Evolutionary conservation across 2,888 invertebrate genomes (phyloP), one percentile per base, ranked within the genome.

Genomic region (Timema podura): DNA sequence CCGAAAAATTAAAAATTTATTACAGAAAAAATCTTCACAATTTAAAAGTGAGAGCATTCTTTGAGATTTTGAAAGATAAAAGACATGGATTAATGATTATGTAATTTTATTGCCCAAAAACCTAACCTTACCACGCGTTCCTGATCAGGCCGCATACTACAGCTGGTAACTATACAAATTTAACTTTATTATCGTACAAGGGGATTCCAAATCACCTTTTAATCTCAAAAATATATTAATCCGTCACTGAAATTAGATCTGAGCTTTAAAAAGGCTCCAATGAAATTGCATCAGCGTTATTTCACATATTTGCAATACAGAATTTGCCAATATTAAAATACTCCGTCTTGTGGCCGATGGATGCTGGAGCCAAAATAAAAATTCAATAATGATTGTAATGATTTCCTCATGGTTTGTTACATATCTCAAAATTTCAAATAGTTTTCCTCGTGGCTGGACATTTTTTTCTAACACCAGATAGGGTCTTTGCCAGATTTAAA

Each of bases 101-200:
- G 30, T 44, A 8, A 44, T 61, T 44, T 61, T 8, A 61, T 45
- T 61, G 16, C 13, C 61, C 6, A 13, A 61, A 45, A 61, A 61
- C 44, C 61, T 16, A 16, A 45, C 46, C n/a, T 47, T 79, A 0
- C 78, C 78, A 1, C 76, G 77, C 69, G 72, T 79, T 15, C 78
- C 79, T 5, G 79, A 79, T 70, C 79, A 80, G 73, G 68, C 75
- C 8, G 74, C 77, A 1, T 80, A 80, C 68, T 80, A 79, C 74
- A 74, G 74, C 44, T 73, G 78, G 11, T 79, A 80, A 70, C 64
- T 80, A n/a, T 79, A 79, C 71, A 68, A 74, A 6, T 79, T 78
- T 69, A 80, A 80, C 72, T 77, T 79, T 48, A 78, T 78, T 6
- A 72, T 79, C 44, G 78, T 78, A 65, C 30, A 30, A 30, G 30